A percentile compares a stretch with the other conserved stretches of the same genome.
Conservation (phyloP, 2,888 invertebrate species). For the Nephrotoma appendiculata region DNA sequence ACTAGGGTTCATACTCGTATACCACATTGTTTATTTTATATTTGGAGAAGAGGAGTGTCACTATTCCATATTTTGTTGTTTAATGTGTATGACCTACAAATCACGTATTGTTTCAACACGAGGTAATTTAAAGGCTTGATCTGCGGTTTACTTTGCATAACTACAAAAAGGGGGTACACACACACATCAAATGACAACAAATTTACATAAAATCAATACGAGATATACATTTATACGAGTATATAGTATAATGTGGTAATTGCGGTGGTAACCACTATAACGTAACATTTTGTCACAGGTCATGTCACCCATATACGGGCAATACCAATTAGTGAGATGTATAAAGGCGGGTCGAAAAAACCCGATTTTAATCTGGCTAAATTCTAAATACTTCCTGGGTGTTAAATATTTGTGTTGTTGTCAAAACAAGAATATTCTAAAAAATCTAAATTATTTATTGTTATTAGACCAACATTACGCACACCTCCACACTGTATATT, state of each 20-base stretch:
- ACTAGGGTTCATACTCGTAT: background rate
- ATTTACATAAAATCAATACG: background rate
- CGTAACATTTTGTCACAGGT: background rate
- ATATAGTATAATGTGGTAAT: background rate
- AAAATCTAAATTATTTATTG: background rate
- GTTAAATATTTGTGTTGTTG: background rate
- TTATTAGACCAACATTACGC: background rate
- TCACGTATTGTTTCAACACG: background rate
- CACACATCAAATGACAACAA: background rate
- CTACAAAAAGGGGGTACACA: background rate
- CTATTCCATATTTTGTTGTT: background rate
- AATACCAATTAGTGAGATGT: background rate
- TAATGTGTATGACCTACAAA: background rate
- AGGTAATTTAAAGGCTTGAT: background rate
- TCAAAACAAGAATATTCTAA: background rate
- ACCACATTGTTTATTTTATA: background rate
- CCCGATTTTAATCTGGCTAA: background rate
- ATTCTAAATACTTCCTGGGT: background rate
- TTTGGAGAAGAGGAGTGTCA: background rate
- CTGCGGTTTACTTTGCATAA: background rate
- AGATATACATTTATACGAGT: background rate
- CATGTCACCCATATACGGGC: background rate
- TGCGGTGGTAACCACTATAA: background rate
- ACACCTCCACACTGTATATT: background rate
- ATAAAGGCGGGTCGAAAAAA: background rate